Base-by-base conservation (phyloP, 2,888 invertebrate genomes). In the Diarsia dahlii region DNA sequence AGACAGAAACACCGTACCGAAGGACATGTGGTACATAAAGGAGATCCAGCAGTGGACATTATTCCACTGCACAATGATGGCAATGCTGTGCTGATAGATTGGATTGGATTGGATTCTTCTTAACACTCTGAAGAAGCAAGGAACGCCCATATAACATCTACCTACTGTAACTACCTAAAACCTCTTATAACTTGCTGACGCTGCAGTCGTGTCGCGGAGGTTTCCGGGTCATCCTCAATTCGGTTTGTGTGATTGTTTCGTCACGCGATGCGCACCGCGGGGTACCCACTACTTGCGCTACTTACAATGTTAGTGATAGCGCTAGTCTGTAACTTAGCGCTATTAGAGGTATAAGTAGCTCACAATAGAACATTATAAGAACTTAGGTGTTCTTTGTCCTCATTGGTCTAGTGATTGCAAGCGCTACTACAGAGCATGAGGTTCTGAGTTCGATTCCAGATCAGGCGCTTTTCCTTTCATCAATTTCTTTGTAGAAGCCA, bases 151-250 rank as follows among this genome's bases (percentile, higher is more conserved):
- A 52, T 15, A 50, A 50, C 13, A n/a, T 45, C 6, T n/a, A 45
- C 6, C 15, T 8, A 50, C n/a, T n/a, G n/a, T n/a, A n/a, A n/a
- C n/a, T n/a, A n/a, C 6, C 15, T 8, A 50, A 64, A 18, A 4
- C 48, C 46, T 73, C 85, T 85, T 80, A 23, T 81, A 65, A 56
- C 78, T 86, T 84, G 68, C 68, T 84, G 70, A 76, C 6, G 18
- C 6, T 68, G 76, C 71, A 79, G 80, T 86, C 81, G 84, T 84
- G 84, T 85, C 74, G 58, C 63, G 28, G 76, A 83, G 85, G 86
- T 90, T 91, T 90, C 90, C 91, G 89, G 90, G 90, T 88, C 90
- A 90, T 85, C 89, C 86, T 86, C 87, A 84, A 85, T 89, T 87
- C 84, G 78, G 84, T 82, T 89, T 81, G 84, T 84, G 84, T 82